Percentiles rank a stretch among this genome's conserved stretches.
These are phyloP conservation scores for Copidosoma floridanum DNA, from an alignment of 1,140 invertebrate species.

Conservation along the genomic window DNA sequence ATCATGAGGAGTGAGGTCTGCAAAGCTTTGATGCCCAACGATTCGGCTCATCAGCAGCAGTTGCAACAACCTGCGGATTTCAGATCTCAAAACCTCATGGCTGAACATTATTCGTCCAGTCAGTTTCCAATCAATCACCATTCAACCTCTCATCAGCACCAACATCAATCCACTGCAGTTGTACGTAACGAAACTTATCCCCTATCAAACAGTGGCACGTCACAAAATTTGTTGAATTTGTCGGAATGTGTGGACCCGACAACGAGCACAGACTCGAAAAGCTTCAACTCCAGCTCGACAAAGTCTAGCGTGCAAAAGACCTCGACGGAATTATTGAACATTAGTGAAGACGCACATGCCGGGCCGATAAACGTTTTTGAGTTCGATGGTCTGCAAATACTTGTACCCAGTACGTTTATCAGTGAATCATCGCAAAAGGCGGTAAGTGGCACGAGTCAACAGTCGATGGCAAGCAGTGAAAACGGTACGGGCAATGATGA, in stretches of 20 bases:
- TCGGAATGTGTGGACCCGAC: slow-evolving; percentile 43
- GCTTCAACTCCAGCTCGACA: slow-evolving; percentile 37
- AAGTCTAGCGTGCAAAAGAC: slow-evolving; percentile 47
- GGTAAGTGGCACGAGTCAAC: slow-evolving; percentile 53
- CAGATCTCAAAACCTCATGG: slow-evolving; percentile 14
- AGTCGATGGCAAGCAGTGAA: slow-evolving; percentile 55
- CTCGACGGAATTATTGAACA: slow-evolving; percentile 50
- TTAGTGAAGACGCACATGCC: slow-evolving; percentile 54
- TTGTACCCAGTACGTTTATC: slow-evolving; percentile 55
- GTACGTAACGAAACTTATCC: slow-evolving; percentile 41
- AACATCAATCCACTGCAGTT: neutral
- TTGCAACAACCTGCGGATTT: slow-evolving; percentile 7
- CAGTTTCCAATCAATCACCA: slow-evolving; percentile 3
- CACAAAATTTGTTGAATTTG: slow-evolving; percentile 44
- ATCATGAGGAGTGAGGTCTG: neutral
- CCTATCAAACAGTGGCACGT: slow-evolving; percentile 24
- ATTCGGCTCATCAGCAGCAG: slow-evolving; percentile 8
- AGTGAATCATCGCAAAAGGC: slow-evolving; percentile 55
- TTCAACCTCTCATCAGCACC: neutral
- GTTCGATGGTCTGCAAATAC: slow-evolving; percentile 54
- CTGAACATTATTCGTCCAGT: neutral
- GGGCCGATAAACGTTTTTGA: slow-evolving; percentile 55
- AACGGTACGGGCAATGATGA: slow-evolving; percentile 61
- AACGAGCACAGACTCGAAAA: slow-evolving; percentile 45
- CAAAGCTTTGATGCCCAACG: slow-evolving; percentile 20